Evolutionary conservation across 2,888 invertebrate genomes (phyloP).

Genomic region (Eupithecia subumbrata): DNA sequence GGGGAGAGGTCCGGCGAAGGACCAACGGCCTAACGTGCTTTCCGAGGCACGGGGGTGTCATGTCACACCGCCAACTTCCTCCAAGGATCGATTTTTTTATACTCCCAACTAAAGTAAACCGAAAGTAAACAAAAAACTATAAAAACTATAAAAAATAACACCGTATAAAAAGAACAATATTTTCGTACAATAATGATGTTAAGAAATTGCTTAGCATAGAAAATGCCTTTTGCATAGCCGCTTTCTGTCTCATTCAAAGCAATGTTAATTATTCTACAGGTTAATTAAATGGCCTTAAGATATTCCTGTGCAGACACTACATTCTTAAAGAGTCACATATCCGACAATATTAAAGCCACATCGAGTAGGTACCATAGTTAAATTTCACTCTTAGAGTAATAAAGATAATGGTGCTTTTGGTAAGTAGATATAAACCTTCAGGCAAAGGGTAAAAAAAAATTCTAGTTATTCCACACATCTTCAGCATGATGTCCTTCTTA

Average conservation of each 20-base stretch:
- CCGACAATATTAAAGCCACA: neutral
- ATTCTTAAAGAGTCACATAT: neutral
- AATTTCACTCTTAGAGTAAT: neutral
- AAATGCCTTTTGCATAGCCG: neutral
- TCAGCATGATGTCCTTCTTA: neutral
- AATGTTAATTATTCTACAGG: neutral
- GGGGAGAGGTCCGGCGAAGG: too few relatives aligned
- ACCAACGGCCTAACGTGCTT: too few relatives aligned
- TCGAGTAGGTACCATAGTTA: neutral
- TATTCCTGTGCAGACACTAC: neutral
- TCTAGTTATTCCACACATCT: neutral
- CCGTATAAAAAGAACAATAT: neutral
- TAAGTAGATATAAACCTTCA: neutral
- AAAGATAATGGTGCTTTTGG: neutral
- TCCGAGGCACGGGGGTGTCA: too few relatives aligned
- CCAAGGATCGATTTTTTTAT: too few relatives aligned
- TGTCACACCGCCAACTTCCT: too few relatives aligned
- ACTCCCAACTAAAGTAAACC: too few relatives aligned
- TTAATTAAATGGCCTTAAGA: neutral
- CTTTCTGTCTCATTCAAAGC: slow-evolving; percentile 1
- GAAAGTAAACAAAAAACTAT: too few relatives aligned
- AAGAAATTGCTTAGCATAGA: neutral
- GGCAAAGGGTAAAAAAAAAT: neutral
- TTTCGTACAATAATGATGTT: neutral
- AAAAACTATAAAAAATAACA: too few relatives aligned